A percentile compares a stretch with the other conserved stretches of the same genome.
phyloP scores from a whole-genome alignment of 2,113 vertebrate genomes.

The Panurus biarmicus region DNA sequence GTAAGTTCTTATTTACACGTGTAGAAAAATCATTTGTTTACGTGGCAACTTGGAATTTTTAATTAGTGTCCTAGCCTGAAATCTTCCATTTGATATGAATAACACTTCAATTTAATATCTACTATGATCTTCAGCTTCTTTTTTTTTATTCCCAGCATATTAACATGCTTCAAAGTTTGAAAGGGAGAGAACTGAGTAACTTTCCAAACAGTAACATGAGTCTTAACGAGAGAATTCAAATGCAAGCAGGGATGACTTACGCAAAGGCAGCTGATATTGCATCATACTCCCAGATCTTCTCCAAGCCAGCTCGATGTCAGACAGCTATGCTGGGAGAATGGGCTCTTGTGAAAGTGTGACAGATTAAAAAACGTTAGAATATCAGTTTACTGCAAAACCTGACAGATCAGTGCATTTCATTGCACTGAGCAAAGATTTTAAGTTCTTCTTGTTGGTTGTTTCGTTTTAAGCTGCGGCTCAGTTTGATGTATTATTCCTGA shows the following conservation, averaged over 20 bases:
- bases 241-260: constrained; percentile 83
- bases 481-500: constrained; percentile 16
- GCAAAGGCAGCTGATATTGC: constrained; percentile 88
- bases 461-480: neutral
- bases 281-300: constrained; percentile 87
- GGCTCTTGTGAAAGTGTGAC: constrained; percentile 22
- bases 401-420: constrained; percentile 53
- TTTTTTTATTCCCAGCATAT: neutral
- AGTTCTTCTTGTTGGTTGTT: neutral
- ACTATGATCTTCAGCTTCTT: neutral
- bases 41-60: constrained; percentile 23
- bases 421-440: constrained; percentile 25
- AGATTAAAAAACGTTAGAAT: constrained; percentile 57
- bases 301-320: constrained; percentile 87
- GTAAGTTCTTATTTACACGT: neutral
- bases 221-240: constrained; percentile 81
- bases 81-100: neutral
- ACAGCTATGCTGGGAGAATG: constrained; percentile 65
- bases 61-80: neutral
- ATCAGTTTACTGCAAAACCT: constrained; percentile 58
- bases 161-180: neutral
- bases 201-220: constrained; percentile 80
- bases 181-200: constrained; percentile 21
- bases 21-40: neutral
- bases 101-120: neutral